A percentile compares a stretch with the other conserved stretches of the same genome.
Evolutionary conservation across 2,797 vertebrate genomes (phyloP).

Genomic region (Yasuhikotakia modesta): DNA sequence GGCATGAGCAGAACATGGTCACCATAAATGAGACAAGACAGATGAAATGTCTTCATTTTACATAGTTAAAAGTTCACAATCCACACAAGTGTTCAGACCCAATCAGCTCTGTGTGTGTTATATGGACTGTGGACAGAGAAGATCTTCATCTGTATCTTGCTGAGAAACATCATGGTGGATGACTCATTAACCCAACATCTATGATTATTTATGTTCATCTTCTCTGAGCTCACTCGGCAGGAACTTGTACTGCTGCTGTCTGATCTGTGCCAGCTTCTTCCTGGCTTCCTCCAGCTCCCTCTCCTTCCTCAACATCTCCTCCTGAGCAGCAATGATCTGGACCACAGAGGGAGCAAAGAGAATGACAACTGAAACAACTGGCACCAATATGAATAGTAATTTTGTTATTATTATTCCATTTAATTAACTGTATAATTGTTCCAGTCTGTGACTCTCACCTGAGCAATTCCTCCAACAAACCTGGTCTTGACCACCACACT

Average conservation of each 20-base stretch:
- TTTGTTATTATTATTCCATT: no score
- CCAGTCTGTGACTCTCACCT: slow-evolving; percentile 77
- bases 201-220: slow-evolving; percentile 83
- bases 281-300: slow-evolving; percentile 94
- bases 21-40: background rate
- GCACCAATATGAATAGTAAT: no score
- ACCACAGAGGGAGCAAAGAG: background rate
- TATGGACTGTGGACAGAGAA: background rate
- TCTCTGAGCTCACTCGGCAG: slow-evolving; percentile 92
- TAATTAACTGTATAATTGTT: background rate
- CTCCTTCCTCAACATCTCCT: no score
- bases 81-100: background rate
- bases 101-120: slow-evolving; percentile 3
- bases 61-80: slow-evolving; percentile 58
- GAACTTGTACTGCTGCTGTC: slow-evolving; percentile 99
- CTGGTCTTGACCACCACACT: slow-evolving; percentile 95
- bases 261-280: slow-evolving; percentile 96
- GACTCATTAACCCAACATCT: background rate
- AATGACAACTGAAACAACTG: no score
- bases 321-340: slow-evolving; percentile 97
- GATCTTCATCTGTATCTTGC: background rate
- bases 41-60: slow-evolving; percentile 11
- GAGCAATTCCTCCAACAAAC: slow-evolving; percentile 97
- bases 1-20: slow-evolving; percentile 17
- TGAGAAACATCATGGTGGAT: background rate